Evolutionary conservation across 2,888 invertebrate species (phyloP), one percentile per base, ranked within the genome.

Genomic region (Microctonus brassicae): DNA sequence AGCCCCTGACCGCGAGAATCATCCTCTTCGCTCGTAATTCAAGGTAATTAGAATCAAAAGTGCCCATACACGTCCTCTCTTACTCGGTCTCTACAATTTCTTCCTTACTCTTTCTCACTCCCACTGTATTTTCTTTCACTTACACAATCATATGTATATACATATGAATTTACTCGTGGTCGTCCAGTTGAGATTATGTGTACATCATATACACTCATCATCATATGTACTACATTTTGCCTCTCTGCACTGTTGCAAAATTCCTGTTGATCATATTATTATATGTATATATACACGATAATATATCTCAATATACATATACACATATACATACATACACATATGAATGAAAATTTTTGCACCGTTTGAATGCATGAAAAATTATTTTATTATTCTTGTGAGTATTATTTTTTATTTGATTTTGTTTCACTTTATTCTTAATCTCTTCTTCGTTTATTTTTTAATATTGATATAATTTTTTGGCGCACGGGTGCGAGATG

Each of bases 31-130:
- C 74, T 76, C 76, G 76, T 76, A 76, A 76, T 74, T 76, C 74
- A 73, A 76, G 76, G 76, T 76, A 76, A 76, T 76, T 76, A 76
- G 76, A 76, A 76, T 74, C 75, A 73, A 73, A 75, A 73, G 73
- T 75, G 73, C 75, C 73, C 73, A 73, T 73, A 73, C 75, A 71
- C 75, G 73, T 73, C 73, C 73, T 75, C 75, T 69, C 70, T 69
- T 72, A 69, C 73, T 73, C 58, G 24, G 13, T 26, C 55, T 13
- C 55, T 26, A 55, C 24, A 39, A 29, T 33, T 66, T 66, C 24
- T 36, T 65, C 10, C n/a, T 42, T 11, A 42, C 42, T 47, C 47
- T 47, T 17, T 55, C 42, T 33, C 34, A 34, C 66, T 61, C 55
- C 11, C 13, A 42, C n/a, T 24, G 39, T 22, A n/a, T 60, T 61